Evolutionary conservation across 2,113 vertebrate species (phyloP), one percentile per base, ranked within the genome.

Genomic region (Dipodomys stephensi): DNA sequence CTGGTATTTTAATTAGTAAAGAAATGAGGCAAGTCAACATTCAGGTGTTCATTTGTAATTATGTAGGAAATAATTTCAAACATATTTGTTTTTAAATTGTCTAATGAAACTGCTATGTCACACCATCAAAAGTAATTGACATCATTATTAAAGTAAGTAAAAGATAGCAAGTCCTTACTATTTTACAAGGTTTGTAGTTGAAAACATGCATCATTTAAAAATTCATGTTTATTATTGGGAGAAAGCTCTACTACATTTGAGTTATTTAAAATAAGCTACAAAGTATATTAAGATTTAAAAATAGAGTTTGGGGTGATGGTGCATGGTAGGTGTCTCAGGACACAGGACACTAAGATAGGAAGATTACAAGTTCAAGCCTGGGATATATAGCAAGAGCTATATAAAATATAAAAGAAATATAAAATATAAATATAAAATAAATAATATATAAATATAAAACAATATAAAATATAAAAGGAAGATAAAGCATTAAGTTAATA

Each of bases 21-120:
- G 89, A 94, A 90, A 85, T 81, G 62, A 77, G 49, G 46, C 39
- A 92, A 84, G 28, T 87, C 18, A 67, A 57, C 30, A 46, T 95
- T 95, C 30, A 78, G n/a, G 53, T 72, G 15, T 60, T 92, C 49
- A 84, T 64, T 95, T 90, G 68, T 79, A 92, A 91, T 76, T 83
- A 72, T 25, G 69, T 4, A 88, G 60, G 9, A 94, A 96, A 68
- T 90, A 53, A 76, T 80, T 87, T 90, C 30, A 93, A 91, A 79
- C 49, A 87, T 87, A 65, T 84, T 84, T 92, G 44, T 85, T 96
- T 94, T 92, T n/a, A 49, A 28, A 76, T 60, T 71, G 11, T 86
- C 71, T 95, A 84, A 13, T 91, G 85, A 96, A 95, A 93, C 6
- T 92, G 46, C 27, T 94, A 28, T 73, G 27, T 86, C 78, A 95